These are phyloP conservation scores for Chirona hameri DNA, from an alignment of 2,888 invertebrate genomes.

Conservation along the genomic window DNA sequence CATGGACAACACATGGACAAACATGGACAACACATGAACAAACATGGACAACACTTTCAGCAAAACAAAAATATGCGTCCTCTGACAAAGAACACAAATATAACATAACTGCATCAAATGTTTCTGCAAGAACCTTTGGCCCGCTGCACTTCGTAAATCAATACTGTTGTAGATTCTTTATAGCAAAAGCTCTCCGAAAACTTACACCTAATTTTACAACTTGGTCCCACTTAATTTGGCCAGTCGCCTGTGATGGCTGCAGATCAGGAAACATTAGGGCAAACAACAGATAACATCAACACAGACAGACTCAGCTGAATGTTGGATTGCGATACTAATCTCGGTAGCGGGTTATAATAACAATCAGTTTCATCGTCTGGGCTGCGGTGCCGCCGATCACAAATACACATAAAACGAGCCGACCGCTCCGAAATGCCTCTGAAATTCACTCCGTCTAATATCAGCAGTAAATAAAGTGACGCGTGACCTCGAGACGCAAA, in stretches of 20 bases:
- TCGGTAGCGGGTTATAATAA: neutral
- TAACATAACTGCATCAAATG: no score
- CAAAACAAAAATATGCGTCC: no score
- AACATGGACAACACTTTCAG: no score
- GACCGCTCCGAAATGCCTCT: neutral
- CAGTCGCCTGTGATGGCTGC: neutral
- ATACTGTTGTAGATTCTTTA: no score
- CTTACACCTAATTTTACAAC: neutral
- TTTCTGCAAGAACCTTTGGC: no score
- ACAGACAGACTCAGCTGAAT: neutral
- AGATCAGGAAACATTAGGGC: neutral
- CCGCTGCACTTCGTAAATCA: no score
- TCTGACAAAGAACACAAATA: no score
- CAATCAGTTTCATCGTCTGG: neutral
- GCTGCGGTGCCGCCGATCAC: neutral
- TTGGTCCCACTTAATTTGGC: neutral
- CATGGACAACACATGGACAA: no score
- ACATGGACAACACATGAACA: no score
- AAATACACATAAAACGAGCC: neutral
- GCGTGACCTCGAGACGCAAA: neutral
- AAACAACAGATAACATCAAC: neutral
- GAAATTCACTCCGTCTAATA: neutral
- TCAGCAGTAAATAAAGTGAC: neutral
- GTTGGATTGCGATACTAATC: neutral
- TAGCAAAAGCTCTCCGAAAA: no score